A percentile compares a stretch with the other conserved stretches of the same genome.
Evolutionary conservation across 1,140 invertebrate species (phyloP).

Genomic region (Zophobas morio): DNA sequence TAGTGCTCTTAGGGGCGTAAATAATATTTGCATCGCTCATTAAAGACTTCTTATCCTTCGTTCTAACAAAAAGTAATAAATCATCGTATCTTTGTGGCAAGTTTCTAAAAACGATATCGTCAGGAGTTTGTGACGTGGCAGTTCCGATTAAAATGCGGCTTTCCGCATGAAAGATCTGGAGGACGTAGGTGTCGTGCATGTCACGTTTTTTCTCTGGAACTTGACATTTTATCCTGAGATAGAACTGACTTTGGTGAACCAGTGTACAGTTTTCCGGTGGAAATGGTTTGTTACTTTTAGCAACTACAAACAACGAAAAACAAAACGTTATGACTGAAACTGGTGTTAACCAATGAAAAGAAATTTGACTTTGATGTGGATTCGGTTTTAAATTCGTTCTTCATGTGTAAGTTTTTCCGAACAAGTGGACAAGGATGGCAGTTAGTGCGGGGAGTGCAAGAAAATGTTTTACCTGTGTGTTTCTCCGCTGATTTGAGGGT

Average conservation of each 20-base stretch:
- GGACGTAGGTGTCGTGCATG: conserved; percentile 68
- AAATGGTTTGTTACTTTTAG: conserved; percentile 54
- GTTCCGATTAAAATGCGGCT: conserved; percentile 70
- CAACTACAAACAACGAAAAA: conserved; percentile 11
- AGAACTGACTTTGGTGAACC: conserved; percentile 68
- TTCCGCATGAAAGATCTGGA: conserved; percentile 72
- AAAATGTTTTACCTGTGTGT: conserved; percentile 75
- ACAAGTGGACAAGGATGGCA: too few species aligned
- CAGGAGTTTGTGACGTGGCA: conserved; percentile 69
- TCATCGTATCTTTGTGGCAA: conserved; percentile 69
- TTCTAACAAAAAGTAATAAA: conserved; percentile 70
- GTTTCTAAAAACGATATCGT: conserved; percentile 69
- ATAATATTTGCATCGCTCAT: conserved; percentile 72
- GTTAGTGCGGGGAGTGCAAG: not conserved
- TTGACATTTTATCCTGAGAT: conserved; percentile 70
- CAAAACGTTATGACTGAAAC: not conserved
- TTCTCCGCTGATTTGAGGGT: conserved; percentile 85
- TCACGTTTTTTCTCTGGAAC: conserved; percentile 64
- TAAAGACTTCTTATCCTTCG: conserved; percentile 69
- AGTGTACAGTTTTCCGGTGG: conserved; percentile 69
- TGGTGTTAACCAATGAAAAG: not conserved
- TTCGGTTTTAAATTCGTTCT: too few species aligned
- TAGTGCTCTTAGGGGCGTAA: conserved; percentile 62
- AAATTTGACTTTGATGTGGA: too few species aligned
- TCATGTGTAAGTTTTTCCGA: not conserved